Conservation (phyloP, 2,888 invertebrate genomes). For the Mythimna pallens region DNA sequence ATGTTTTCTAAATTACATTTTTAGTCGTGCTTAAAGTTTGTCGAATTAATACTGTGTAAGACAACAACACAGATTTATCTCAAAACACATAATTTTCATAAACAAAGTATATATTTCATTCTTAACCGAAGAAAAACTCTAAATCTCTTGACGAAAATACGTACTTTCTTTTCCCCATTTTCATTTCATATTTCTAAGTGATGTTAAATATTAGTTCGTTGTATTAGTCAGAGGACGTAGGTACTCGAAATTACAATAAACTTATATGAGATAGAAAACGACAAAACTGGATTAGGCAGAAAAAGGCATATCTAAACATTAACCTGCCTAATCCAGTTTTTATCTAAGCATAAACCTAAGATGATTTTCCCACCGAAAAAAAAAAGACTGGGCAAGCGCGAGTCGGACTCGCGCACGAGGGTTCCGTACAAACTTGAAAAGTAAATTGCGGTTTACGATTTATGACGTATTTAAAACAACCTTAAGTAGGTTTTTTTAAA, state of each 20-base stretch:
- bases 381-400: no score
- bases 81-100: no score
- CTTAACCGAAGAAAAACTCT: not conserved
- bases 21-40: slow-evolving; percentile 1
- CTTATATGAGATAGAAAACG: not conserved
- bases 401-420: no score
- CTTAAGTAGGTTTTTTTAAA: no score
- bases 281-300: slow-evolving; percentile 4
- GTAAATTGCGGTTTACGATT: no score
- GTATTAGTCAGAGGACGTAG: slow-evolving; percentile 10
- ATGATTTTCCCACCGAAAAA: no score
- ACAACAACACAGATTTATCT: not conserved
- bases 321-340: no score
- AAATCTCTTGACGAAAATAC: not conserved
- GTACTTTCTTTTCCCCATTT: not conserved
- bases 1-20: slow-evolving; percentile 16
- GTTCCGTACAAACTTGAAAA: not conserved
- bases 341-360: no score
- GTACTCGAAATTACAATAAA: slow-evolving; percentile 24
- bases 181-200: not conserved
- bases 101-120: not conserved
- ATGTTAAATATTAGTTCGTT: not conserved
- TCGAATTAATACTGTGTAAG: not conserved
- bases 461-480: no score
- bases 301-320: not conserved